phyloP scores from a whole-genome alignment of 2,888 invertebrate species.

The Neuroscelio doddi region DNA sequence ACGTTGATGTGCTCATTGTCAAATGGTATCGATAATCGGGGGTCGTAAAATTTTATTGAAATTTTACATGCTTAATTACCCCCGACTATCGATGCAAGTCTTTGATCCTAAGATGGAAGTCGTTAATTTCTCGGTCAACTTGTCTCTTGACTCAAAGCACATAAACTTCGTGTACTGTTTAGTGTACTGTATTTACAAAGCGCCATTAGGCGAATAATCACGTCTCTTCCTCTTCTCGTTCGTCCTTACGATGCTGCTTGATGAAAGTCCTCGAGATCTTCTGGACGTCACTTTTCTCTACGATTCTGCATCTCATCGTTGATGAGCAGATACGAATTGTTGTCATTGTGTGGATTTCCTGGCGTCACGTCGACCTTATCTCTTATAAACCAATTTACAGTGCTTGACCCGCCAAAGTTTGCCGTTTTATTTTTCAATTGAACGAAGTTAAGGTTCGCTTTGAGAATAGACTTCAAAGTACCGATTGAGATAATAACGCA shows the following conservation, averaged over 20 bases:
- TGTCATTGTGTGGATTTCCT: conserved; percentile 42
- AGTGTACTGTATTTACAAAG: conserved; percentile 67
- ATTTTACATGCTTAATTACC: too few relatives aligned
- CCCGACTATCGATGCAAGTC: too few relatives aligned
- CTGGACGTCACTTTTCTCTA: conserved; percentile 17
- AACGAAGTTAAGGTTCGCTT: neutral
- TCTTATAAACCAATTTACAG: neutral
- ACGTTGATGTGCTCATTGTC: conserved; percentile 18
- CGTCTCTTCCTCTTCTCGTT: conserved; percentile 52
- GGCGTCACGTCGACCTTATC: conserved; percentile 46
- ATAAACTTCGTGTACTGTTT: conserved; percentile 13
- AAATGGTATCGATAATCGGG: conserved; percentile 9
- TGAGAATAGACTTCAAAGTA: neutral
- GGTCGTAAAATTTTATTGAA: neutral
- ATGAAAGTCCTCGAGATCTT: conserved; percentile 40
- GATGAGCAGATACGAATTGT: conserved; percentile 29
- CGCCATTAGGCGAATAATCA: conserved; percentile 65
- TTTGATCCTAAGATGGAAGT: too few relatives aligned
- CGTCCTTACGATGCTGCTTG: conserved; percentile 43
- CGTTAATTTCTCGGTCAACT: too few relatives aligned
- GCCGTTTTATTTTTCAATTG: neutral
- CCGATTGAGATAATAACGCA: neutral
- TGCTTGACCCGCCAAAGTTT: neutral
- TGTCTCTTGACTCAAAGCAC: conserved; percentile 5
- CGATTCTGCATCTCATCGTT: conserved; percentile 18